phyloP scores from a whole-genome alignment of 2,113 vertebrate genomes.

The Okapia johnstoni region DNA sequence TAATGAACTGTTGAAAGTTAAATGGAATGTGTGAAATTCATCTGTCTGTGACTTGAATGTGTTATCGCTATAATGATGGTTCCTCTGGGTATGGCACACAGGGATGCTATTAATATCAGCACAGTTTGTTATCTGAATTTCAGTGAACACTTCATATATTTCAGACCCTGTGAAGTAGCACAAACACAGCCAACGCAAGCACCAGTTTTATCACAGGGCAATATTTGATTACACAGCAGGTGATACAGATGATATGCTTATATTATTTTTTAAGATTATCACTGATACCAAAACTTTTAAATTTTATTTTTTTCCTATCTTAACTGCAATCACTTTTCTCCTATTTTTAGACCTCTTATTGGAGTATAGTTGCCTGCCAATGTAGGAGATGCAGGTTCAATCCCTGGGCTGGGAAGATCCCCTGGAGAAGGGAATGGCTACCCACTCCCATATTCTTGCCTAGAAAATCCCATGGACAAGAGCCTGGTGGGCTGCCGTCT shows the following conservation, averaged over 20 bases:
- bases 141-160: not conserved
- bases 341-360: not conserved
- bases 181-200: not conserved
- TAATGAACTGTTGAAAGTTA: not conserved
- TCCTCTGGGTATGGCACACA: not conserved
- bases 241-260: not conserved
- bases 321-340: not conserved
- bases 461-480: not conserved
- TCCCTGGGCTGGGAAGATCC: not conserved
- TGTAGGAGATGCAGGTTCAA: not conserved
- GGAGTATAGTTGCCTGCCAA: not conserved
- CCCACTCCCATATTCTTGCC: not conserved
- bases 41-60: not conserved
- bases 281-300: not conserved
- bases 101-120: not conserved
- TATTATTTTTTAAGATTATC: not conserved
- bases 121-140: not conserved
- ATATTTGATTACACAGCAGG: not conserved
- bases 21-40: not conserved
- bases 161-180: not conserved
- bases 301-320: not conserved
- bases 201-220: not conserved
- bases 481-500: not conserved
- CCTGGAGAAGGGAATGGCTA: not conserved
- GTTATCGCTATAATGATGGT: not conserved